Percentiles rank a stretch among this genome's conserved stretches.
These are phyloP conservation scores for Odontomyia ornata DNA, from an alignment of 2,888 invertebrate species.

Conservation along the genomic window DNA sequence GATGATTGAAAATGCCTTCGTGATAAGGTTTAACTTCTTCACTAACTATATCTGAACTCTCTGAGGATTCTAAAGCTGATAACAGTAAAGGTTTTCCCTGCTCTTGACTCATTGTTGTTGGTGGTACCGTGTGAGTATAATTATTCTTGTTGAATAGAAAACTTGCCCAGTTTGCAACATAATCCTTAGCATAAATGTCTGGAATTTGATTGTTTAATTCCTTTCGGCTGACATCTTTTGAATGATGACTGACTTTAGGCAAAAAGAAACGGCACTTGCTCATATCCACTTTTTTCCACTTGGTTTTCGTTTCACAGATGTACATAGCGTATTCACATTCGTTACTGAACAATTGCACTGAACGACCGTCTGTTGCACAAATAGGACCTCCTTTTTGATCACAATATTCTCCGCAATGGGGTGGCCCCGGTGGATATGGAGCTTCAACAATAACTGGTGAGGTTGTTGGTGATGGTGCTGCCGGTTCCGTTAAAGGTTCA, in stretches of 20 bases:
- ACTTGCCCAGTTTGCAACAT: neutral
- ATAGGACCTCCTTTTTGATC: conserved; percentile 15
- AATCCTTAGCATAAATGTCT: neutral
- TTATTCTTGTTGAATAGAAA: neutral
- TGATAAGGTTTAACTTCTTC: conserved; percentile 2
- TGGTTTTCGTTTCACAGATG: conserved; percentile 11
- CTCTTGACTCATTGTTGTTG: neutral
- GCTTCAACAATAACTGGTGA: neutral
- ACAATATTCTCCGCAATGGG: conserved; percentile 2
- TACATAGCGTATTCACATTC: conserved; percentile 15
- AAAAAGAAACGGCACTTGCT: conserved; percentile 22
- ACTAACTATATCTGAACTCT: conserved; percentile 7
- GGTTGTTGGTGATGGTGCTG: neutral
- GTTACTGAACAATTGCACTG: conserved; percentile 27
- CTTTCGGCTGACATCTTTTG: neutral
- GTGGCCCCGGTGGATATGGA: neutral
- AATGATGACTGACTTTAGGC: conserved; percentile 8
- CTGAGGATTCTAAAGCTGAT: neutral
- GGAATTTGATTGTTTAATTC: neutral
- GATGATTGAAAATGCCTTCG: neutral
- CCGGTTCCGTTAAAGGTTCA: neutral
- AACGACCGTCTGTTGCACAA: conserved; percentile 28
- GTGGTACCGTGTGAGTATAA: neutral
- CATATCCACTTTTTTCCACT: conserved; percentile 12
- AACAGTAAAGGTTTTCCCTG: neutral